These are phyloP conservation scores for Sminthopsis crassicaudata DNA, from an alignment of 2,113 vertebrate species.

Conservation along the genomic window DNA sequence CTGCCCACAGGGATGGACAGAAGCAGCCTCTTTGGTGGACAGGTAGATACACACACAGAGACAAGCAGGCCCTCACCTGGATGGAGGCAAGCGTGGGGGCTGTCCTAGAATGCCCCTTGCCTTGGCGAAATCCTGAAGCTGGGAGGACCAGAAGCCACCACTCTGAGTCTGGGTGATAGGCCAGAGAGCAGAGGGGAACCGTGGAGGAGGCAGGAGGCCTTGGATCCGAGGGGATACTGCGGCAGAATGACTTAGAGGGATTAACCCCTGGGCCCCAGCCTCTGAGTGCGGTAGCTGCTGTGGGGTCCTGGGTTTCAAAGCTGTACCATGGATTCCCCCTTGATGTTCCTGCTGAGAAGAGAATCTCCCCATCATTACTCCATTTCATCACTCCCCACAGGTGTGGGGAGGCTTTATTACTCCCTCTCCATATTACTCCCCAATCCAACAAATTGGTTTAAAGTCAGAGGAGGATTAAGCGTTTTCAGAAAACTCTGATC, in stretches of 20 bases:
- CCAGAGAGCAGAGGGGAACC: not conserved
- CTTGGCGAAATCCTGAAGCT: constrained; percentile 26
- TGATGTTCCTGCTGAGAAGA: constrained; percentile 44
- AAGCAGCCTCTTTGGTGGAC: not conserved
- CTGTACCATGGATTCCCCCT: not conserved
- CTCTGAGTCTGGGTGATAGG: constrained; percentile 22
- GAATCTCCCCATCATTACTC: not conserved
- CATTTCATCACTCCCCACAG: not conserved
- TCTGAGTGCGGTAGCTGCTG: not conserved
- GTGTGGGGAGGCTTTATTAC: no score
- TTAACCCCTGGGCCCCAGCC: not conserved
- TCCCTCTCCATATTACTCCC: not conserved
- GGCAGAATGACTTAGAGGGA: not conserved
- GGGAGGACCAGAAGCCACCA: constrained; percentile 7
- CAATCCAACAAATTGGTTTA: not conserved
- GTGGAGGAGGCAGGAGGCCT: constrained; percentile 33
- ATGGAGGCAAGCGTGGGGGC: constrained; percentile 27
- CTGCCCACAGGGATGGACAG: not conserved
- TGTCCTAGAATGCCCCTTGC: not conserved
- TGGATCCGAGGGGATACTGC: not conserved
- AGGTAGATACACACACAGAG: not conserved
- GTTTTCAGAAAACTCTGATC: not conserved
- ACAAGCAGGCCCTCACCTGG: constrained; percentile 41
- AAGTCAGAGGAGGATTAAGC: not conserved
- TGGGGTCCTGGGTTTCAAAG: not conserved